phyloP scores from a whole-genome alignment of 2,888 invertebrate species.

The Minunthozetes semirufus region DNA sequence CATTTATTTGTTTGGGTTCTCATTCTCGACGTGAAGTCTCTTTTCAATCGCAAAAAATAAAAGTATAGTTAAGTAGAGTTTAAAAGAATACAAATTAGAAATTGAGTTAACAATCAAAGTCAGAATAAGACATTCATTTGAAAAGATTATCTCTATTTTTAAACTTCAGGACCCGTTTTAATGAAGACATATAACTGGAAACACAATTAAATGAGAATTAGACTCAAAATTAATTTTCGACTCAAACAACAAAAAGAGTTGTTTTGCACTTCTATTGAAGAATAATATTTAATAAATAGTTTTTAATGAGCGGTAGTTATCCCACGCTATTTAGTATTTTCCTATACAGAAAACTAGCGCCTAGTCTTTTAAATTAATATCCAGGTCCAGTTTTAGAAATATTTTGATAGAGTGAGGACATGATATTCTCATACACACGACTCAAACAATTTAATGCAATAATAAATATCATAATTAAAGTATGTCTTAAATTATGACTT shows the following conservation, averaged over 20 bases:
- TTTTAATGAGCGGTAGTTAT: not conserved
- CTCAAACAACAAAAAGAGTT: not conserved
- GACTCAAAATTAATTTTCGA: not conserved
- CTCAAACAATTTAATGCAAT: not conserved
- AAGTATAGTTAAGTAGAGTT: too few species aligned
- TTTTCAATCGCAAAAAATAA: too few species aligned
- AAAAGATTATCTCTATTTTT: too few species aligned
- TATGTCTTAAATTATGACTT: not conserved
- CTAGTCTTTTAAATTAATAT: not conserved
- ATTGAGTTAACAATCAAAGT: too few species aligned
- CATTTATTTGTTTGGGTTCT: not conserved
- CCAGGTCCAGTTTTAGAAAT: not conserved
- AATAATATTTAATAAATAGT: not conserved
- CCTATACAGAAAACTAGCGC: not conserved
- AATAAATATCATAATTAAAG: not conserved
- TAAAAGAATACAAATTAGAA: too few species aligned
- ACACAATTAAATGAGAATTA: not conserved
- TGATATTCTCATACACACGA: not conserved
- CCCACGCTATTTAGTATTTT: not conserved
- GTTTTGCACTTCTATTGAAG: not conserved
- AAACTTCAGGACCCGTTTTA: too few species aligned
- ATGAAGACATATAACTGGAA: too few species aligned
- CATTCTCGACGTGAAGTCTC: too few species aligned
- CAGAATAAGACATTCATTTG: too few species aligned
- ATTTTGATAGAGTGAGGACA: not conserved